Evolutionary conservation across 2,888 invertebrate genomes (phyloP), one percentile per base, ranked within the genome.

Genomic region (Torymus auratus): DNA sequence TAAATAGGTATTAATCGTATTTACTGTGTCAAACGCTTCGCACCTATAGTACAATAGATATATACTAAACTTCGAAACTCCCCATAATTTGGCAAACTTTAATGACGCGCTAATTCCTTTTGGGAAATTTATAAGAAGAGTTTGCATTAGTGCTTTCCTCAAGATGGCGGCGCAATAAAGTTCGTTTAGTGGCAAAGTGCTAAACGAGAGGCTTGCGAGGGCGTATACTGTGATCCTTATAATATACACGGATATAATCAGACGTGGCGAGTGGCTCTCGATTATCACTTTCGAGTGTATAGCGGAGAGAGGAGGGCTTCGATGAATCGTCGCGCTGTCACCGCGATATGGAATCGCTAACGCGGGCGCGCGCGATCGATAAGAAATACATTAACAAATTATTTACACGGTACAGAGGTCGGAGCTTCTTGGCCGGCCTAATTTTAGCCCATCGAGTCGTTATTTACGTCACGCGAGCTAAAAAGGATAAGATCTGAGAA

Each of bases 391-490:
- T 70, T 64, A 64, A 77, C 69, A 70, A 70, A 77, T 77, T 64
- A 64, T 69, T 64, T 62, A 70, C 50, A 58, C 50, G 41, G 56
- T 65, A 58, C 41, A 58, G 65, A 65, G 65, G 56, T 58, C 65
- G 74, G 50, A 64, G 67, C 65, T 78, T 73, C 73, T 79, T 60
- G 53, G 61, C 52, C 72, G 69, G 68, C 78, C 73, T 78, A 79
- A 79, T 73, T 79, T 79, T 69, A 74, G 71, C 10, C 62, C n/a
- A 41, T 50, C 73, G 78, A 56, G 68, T 79, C 68, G 64, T 61
- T 73, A 79, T 79, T 73, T 69, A 73, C 79, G 79, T 79, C 79
- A 79, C 79, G 79, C 73, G 68, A 79, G 64, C 56, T 64, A 69
- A 70, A 74, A 70, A n/a, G 58, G 69, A 77, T 64, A 71, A 76